phyloP scores from a whole-genome alignment of 2,797 vertebrate species.

The Phalanger gymnotis region DNA sequence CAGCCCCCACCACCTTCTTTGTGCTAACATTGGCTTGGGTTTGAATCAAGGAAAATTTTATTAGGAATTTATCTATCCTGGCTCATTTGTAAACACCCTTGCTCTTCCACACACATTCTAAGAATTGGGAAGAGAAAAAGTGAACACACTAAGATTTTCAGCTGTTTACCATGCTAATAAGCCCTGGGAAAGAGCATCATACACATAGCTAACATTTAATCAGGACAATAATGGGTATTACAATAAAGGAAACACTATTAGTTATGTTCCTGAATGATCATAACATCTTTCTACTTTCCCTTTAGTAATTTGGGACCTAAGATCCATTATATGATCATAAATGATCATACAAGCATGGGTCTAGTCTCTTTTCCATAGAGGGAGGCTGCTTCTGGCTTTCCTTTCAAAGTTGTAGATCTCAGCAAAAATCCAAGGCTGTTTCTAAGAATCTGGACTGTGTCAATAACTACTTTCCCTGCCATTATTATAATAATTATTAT shows the following conservation, averaged over 20 bases:
- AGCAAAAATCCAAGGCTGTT: too few relatives aligned
- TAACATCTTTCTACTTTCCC: not conserved
- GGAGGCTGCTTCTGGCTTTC: not conserved
- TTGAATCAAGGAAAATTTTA: not conserved
- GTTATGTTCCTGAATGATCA: not conserved
- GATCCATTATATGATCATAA: not conserved
- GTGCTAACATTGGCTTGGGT: not conserved
- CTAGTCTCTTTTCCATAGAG: not conserved
- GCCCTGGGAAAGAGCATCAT: not conserved
- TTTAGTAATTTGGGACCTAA: not conserved
- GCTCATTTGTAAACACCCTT: not conserved
- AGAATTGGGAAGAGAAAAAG: not conserved
- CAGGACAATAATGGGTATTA: not conserved
- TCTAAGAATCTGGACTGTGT: too few relatives aligned
- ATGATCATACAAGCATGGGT: not conserved
- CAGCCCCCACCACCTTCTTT: not conserved
- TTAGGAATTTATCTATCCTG: not conserved
- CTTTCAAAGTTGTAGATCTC: not conserved
- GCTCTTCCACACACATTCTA: not conserved
- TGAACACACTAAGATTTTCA: not conserved
- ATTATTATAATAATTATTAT: too few relatives aligned
- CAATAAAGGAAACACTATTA: not conserved
- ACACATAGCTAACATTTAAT: not conserved
- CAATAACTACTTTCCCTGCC: too few relatives aligned
- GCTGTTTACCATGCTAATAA: not conserved